A percentile compares a stretch with the other conserved stretches of the same genome.
phyloP scores from a whole-genome alignment of 2,888 invertebrate species.

The Epistrophella euchroma region DNA sequence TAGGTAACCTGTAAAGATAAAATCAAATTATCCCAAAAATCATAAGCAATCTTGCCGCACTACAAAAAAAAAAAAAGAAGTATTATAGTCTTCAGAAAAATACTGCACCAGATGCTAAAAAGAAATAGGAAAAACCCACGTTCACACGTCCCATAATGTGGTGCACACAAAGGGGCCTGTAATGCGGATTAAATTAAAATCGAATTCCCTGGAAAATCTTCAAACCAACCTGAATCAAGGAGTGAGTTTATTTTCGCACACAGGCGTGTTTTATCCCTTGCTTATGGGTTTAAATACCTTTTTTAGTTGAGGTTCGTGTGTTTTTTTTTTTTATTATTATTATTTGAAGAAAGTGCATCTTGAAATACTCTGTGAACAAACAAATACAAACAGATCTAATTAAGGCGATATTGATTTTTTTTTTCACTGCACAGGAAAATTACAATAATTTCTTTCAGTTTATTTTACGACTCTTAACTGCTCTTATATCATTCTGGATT shows the following conservation, averaged over 20 bases:
- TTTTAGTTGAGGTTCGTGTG: constrained; percentile 23
- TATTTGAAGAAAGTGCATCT: constrained; percentile 17
- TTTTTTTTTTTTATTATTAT: constrained; percentile 21
- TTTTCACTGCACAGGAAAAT: neutral
- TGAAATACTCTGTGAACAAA: constrained; percentile 24
- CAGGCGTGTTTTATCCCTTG: constrained; percentile 64
- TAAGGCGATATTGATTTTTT: constrained; percentile 12
- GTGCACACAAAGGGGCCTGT: constrained; percentile 47
- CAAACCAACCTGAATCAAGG: constrained; percentile 49
- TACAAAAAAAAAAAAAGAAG: neutral
- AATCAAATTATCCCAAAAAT: constrained; percentile 38
- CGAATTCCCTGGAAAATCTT: constrained; percentile 61
- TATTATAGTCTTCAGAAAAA: constrained; percentile 10
- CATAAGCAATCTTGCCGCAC: constrained; percentile 30
- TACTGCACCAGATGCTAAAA: constrained; percentile 59
- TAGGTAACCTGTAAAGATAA: constrained; percentile 43
- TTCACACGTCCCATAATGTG: constrained; percentile 51
- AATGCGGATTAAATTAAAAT: constrained; percentile 69
- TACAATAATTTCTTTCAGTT: neutral
- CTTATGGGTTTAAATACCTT: constrained; percentile 56
- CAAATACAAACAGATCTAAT: constrained; percentile 30
- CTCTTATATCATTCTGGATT: constrained; percentile 42
- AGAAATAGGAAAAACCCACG: constrained; percentile 56
- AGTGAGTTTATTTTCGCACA: constrained; percentile 65
- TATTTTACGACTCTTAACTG: constrained; percentile 20